Conservation (phyloP, 1,140 invertebrate species). For the Antheraea mylitta region DNA sequence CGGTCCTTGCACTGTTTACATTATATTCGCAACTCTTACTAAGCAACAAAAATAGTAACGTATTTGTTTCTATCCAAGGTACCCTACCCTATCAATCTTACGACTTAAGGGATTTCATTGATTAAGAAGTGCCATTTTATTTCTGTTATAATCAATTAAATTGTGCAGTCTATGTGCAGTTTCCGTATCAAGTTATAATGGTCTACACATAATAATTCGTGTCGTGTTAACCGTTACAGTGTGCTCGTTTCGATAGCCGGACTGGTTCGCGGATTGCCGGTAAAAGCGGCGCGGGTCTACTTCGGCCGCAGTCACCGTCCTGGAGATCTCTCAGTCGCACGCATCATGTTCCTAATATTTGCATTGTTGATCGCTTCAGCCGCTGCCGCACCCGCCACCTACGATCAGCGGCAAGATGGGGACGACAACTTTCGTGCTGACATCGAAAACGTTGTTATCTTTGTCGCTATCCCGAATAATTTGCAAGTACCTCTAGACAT, state of each 20-base stretch:
- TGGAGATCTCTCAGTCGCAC: slow-evolving; percentile 40
- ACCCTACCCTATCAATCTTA: not conserved
- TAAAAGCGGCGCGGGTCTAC: slow-evolving; percentile 64
- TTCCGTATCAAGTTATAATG: not conserved
- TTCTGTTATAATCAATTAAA: not conserved
- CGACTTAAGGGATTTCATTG: not conserved
- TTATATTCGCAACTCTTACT: slow-evolving; percentile 3
- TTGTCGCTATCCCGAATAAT: slow-evolving; percentile 79
- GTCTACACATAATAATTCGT: slow-evolving; percentile 29
- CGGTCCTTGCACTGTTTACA: not conserved
- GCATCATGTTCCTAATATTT: slow-evolving; percentile 52
- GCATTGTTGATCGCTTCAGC: slow-evolving; percentile 67
- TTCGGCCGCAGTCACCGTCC: slow-evolving; percentile 45
- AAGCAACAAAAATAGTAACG: not conserved
- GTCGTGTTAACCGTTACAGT: slow-evolving; percentile 69
- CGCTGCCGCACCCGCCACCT: slow-evolving; percentile 84
- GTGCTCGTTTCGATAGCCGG: slow-evolving; percentile 58
- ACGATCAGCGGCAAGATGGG: slow-evolving; percentile 82
- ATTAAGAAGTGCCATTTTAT: not conserved
- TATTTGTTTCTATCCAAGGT: not conserved
- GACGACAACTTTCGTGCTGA: slow-evolving; percentile 82
- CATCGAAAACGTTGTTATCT: slow-evolving; percentile 82
- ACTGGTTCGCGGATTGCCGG: slow-evolving; percentile 61
- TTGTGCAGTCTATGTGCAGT: not conserved
- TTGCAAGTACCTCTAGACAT: slow-evolving; percentile 64